phyloP scores from a whole-genome alignment of 2,113 vertebrate genomes.

The Poeciliopsis turrubarensis region DNA sequence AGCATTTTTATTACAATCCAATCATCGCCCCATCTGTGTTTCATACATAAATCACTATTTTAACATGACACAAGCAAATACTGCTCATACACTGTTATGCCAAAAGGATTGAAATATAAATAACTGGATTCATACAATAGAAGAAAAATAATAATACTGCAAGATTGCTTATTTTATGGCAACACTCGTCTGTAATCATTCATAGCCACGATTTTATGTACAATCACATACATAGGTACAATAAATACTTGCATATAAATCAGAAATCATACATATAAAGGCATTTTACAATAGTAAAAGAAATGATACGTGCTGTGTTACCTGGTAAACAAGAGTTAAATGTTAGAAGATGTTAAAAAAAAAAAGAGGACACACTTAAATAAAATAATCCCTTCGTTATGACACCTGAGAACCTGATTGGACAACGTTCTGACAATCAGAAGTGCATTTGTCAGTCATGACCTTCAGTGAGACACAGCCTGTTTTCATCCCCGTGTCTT shows the following conservation, averaged over 20 bases:
- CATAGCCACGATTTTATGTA: conserved; percentile 33
- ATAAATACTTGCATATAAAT: conserved; percentile 65
- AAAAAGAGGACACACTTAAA: conserved; percentile 55
- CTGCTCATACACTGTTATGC: conserved; percentile 8
- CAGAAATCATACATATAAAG: conserved; percentile 15
- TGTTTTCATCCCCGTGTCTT: not conserved
- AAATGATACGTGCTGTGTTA: conserved; percentile 37
- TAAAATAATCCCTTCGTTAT: conserved; percentile 69
- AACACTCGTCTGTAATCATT: conserved; percentile 33
- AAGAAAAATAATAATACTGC: not conserved
- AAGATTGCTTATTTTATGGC: conserved; percentile 31
- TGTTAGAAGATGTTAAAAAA: conserved; percentile 43
- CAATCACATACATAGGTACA: conserved; percentile 57
- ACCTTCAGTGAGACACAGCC: conserved; percentile 28
- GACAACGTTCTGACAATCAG: conserved; percentile 43
- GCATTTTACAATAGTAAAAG: conserved; percentile 29
- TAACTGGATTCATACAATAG: conserved; percentile 43
- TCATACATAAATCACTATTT: conserved; percentile 53
- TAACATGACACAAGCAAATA: conserved; percentile 29
- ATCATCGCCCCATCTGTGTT: conserved; percentile 28
- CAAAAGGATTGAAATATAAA: conserved; percentile 32
- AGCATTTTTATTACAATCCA: conserved; percentile 54
- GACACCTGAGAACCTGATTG: conserved; percentile 68
- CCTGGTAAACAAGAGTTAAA: conserved; percentile 45
- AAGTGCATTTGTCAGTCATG: conserved; percentile 38